Evolutionary conservation across 2,113 vertebrate genomes (phyloP), one percentile per base, ranked within the genome.

Genomic region (Craseonycteris thonglongyai): DNA sequence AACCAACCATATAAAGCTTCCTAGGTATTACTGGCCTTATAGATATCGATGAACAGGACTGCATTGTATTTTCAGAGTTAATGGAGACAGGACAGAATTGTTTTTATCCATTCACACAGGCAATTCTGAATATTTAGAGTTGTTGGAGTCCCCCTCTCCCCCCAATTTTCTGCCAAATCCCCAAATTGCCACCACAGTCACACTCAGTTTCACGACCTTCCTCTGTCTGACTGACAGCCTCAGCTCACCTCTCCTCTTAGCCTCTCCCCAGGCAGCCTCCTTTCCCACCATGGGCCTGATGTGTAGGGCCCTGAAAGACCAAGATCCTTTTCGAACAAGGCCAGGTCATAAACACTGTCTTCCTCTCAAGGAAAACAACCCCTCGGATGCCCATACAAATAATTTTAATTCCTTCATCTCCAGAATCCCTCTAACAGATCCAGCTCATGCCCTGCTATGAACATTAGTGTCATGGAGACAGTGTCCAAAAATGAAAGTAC

Each of bases 401-500:
- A 66, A 35, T 59, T 92, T 54, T 40, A 10, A 80, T 58, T 74
- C 59, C 10, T 42, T 88, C 15, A 74, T 93, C 26, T 4, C 61
- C 58, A 71, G 65, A 87, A 84, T 76, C 83, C 80, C 65, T 88
- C 92, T 80, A 81, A 21, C 13, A 66, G 56, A 80, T 87, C 63
- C 85, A 68, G 15, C 21, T 84, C 58, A 96, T 95, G 88, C 30
- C 75, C 72, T 45, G 5, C 65, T 45, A 61, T 16, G 90, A 91
- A 59, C 49, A 4, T 40, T n/a, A 33, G 10, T 3, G 14, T 95
- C 92, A 58, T 63, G 89, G 66, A 69, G 33, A 58, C n/a, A 79
- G 56, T 83, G 83, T 54, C 63, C 28, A 66, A 91, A 93, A 96
- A 75, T 83, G 82, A 87, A 94, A 51, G 84, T 91, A 92, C 96